phyloP scores from a whole-genome alignment of 2,888 invertebrate genomes.

The Alloplasta piceator region DNA sequence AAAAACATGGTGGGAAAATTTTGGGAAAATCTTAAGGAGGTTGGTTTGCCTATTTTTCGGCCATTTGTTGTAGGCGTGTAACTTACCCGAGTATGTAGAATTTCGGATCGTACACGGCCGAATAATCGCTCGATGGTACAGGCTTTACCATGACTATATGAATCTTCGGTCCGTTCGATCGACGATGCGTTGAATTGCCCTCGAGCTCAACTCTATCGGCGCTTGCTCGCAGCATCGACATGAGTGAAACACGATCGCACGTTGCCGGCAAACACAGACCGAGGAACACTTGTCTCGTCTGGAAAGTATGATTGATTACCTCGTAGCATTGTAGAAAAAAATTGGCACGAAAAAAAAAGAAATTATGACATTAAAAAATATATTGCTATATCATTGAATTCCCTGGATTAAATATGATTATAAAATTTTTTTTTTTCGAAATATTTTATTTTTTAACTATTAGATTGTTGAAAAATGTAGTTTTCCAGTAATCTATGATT shows the following conservation, averaged over 20 bases:
- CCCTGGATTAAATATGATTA: too few relatives aligned
- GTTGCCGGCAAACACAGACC: constrained; percentile 91
- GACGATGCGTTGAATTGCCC: constrained; percentile 83
- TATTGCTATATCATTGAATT: too few relatives aligned
- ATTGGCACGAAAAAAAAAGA: constrained; percentile 1
- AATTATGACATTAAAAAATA: not conserved
- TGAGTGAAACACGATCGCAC: constrained; percentile 84
- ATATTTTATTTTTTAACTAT: too few relatives aligned
- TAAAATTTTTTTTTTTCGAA: too few relatives aligned
- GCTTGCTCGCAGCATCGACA: constrained; percentile 80
- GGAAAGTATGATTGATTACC: constrained; percentile 69
- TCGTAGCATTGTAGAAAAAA: not conserved
- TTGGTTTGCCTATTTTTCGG: too few relatives aligned
- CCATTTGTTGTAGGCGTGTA: constrained; percentile 1
- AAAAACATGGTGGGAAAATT: too few relatives aligned
- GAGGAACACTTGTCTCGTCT: constrained; percentile 88
- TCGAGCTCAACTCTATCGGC: constrained; percentile 81
- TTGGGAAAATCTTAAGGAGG: too few relatives aligned
- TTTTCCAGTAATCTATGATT: too few relatives aligned
- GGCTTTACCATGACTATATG: constrained; percentile 87
- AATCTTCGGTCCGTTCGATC: constrained; percentile 84
- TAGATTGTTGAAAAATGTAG: too few relatives aligned
- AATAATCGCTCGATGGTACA: constrained; percentile 88
- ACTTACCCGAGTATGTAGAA: constrained; percentile 89
- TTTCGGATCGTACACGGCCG: constrained; percentile 87